These are phyloP conservation scores for Trochalopteron elliotii DNA, from an alignment of 2,113 vertebrate genomes.

Conservation along the genomic window DNA sequence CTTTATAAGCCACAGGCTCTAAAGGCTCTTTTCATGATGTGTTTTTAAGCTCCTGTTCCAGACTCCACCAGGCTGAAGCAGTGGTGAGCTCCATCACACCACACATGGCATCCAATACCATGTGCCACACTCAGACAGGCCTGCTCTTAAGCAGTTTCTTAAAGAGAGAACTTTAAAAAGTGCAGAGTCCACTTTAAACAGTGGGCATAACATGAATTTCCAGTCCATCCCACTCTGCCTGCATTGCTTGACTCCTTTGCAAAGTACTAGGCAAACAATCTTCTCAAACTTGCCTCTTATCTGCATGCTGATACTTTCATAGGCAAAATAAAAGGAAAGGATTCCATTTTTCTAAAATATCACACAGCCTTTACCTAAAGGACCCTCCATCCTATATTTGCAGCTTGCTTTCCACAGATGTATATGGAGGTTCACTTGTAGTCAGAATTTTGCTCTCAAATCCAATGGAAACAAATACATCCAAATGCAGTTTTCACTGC, in stretches of 20 bases:
- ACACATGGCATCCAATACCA: accelerated
- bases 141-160: neutral
- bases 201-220: neutral
- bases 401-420: neutral
- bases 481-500: neutral
- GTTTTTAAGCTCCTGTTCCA: neutral
- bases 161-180: neutral
- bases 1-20: neutral
- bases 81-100: neutral
- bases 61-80: neutral
- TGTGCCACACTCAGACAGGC: neutral
- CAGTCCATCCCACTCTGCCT: too few relatives aligned
- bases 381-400: neutral
- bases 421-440: neutral
- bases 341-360: neutral
- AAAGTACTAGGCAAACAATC: neutral
- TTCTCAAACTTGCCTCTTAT: neutral
- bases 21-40: too few relatives aligned
- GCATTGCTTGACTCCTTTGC: neutral
- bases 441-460: neutral
- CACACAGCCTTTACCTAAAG: neutral
- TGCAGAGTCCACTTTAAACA: neutral
- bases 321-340: neutral
- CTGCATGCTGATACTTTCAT: accelerated
- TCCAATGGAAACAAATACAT: neutral